Conservation (phyloP, 2,888 invertebrate species). For the Fabriciana adippe region DNA sequence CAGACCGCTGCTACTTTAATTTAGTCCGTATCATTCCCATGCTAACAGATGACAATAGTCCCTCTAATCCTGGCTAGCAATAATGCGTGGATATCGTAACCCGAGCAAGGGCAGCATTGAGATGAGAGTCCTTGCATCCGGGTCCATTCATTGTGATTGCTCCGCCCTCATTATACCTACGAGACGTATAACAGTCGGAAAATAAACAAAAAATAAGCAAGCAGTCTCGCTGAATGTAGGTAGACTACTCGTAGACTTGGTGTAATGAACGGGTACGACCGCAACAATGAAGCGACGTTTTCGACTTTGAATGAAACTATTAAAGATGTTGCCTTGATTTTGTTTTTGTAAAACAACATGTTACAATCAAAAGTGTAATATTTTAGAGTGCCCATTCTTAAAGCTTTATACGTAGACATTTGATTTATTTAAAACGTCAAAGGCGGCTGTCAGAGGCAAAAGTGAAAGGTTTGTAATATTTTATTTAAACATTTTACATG, state of each 20-base stretch:
- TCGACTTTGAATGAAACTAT: slow-evolving; percentile 11
- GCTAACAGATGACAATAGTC: slow-evolving; percentile 17
- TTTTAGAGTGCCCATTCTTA: too few relatives aligned
- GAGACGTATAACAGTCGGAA: slow-evolving; percentile 41
- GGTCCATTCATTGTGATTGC: slow-evolving; percentile 78
- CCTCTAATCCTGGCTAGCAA: slow-evolving; percentile 31
- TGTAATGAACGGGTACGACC: slow-evolving; percentile 22
- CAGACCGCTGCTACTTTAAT: neutral
- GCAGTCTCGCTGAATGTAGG: slow-evolving; percentile 25
- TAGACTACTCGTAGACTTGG: slow-evolving; percentile 15
- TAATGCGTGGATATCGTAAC: slow-evolving; percentile 38
- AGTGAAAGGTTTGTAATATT: too few relatives aligned
- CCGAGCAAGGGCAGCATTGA: slow-evolving; percentile 58
- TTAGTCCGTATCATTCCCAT: neutral
- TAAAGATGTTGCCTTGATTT: neutral
- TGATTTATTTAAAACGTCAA: too few relatives aligned
- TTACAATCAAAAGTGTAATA: too few relatives aligned
- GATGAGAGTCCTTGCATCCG: slow-evolving; percentile 55
- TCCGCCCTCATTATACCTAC: slow-evolving; percentile 66
- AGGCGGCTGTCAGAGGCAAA: too few relatives aligned
- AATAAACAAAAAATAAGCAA: slow-evolving; percentile 41
- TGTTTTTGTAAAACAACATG: too few relatives aligned
- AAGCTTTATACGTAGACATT: too few relatives aligned
- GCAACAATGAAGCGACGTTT: slow-evolving; percentile 21
- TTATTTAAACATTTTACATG: too few relatives aligned